Conservation (phyloP, 2,888 invertebrate species). For the Cecidostiba fungosa region DNA sequence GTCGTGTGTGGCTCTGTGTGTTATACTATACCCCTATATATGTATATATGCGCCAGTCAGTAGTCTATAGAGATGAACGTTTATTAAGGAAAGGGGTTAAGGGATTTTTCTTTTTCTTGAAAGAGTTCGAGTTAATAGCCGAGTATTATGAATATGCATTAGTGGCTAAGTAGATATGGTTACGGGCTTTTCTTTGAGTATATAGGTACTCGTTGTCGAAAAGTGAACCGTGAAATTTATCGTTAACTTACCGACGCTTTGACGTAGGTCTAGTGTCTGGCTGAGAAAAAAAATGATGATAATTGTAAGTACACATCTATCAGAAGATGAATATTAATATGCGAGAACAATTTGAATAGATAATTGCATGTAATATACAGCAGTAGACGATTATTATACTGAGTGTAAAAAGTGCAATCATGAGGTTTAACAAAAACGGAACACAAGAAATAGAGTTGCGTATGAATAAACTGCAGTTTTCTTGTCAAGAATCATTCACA, state of each 20-base stretch:
- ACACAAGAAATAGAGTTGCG: background rate
- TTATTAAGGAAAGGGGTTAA: constrained; percentile 18
- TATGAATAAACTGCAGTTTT: background rate
- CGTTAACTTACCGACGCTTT: background rate
- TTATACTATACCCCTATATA: too few relatives aligned
- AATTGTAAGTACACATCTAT: background rate
- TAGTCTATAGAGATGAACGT: background rate
- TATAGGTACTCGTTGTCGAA: background rate
- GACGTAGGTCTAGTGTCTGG: background rate
- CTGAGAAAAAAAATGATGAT: background rate
- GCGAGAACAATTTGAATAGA: background rate
- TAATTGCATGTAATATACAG: background rate
- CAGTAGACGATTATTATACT: background rate
- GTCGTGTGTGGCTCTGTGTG: background rate
- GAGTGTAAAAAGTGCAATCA: background rate
- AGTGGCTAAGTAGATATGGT: background rate
- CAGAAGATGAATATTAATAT: background rate
- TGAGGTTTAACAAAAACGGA: constrained; percentile 8
- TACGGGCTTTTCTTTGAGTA: background rate
- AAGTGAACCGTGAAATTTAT: background rate
- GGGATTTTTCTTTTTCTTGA: background rate
- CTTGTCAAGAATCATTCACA: background rate
- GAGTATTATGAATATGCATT: constrained; percentile 9
- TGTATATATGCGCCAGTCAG: background rate
- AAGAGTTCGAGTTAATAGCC: background rate